Percentiles rank a stretch among this genome's conserved stretches.
phyloP scores from a whole-genome alignment of 23 tunicate species.

The Trididemnum nubilum region DNA sequence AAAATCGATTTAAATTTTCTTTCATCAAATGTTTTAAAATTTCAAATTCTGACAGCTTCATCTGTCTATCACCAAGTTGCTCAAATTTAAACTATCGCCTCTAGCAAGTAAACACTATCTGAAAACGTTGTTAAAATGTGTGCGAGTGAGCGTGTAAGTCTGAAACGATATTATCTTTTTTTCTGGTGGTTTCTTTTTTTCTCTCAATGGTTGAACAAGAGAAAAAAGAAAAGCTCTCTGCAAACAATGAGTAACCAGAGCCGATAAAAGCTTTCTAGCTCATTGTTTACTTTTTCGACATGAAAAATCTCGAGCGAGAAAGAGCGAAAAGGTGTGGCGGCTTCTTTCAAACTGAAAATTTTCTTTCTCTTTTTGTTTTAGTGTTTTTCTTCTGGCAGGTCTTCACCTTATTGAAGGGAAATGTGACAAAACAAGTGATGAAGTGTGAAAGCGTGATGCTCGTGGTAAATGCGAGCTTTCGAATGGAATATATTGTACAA shows the following conservation, averaged over 20 bases:
- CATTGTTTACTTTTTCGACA: slow-evolving; percentile 15
- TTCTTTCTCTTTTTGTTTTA: too few species aligned
- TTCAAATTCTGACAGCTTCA: too few species aligned
- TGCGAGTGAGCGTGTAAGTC: background rate
- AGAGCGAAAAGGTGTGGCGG: slow-evolving; percentile 18
- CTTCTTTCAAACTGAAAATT: background rate
- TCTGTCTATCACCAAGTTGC: too few species aligned
- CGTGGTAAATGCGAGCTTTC: too few species aligned
- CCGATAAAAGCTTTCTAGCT: slow-evolving; percentile 6
- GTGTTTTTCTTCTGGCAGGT: too few species aligned
- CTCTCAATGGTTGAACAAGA: background rate
- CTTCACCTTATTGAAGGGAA: too few species aligned
- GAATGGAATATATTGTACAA: too few species aligned
- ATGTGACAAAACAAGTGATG: too few species aligned
- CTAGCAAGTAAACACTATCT: too few species aligned
- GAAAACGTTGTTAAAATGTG: background rate
- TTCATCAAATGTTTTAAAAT: too few species aligned
- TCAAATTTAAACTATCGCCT: too few species aligned
- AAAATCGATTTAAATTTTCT: too few species aligned
- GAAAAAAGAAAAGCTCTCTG: background rate
- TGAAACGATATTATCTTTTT: background rate
- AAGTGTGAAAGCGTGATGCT: slow-evolving; percentile 1
- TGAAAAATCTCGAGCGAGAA: background rate
- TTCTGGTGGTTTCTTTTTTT: background rate
- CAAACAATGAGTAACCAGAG: slow-evolving; percentile 30